Evolutionary conservation across 2,113 vertebrate genomes (phyloP).

Genomic region (Callionymus lyra): DNA sequence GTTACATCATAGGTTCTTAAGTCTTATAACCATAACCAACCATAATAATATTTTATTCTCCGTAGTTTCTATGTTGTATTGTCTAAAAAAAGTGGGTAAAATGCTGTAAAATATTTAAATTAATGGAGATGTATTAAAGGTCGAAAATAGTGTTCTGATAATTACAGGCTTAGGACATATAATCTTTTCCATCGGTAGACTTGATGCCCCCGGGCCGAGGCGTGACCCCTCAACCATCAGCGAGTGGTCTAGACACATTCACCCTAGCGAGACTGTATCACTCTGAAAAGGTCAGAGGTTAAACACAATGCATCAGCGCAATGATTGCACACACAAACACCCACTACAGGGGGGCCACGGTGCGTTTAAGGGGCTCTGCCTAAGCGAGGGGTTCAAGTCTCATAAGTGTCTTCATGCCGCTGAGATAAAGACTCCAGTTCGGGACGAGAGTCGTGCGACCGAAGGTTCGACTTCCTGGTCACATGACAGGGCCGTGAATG

Average conservation of each 20-base stretch:
- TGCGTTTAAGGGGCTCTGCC: no score
- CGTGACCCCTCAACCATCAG: conserved; percentile 21
- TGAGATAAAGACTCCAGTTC: background rate
- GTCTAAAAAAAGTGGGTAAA: no score
- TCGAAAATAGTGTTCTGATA: no score
- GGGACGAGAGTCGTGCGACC: background rate
- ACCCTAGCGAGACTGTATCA: conserved; percentile 33
- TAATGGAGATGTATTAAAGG: no score
- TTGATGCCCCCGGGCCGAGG: conserved; percentile 19
- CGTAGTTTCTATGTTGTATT: no score
- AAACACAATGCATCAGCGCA: conserved; percentile 52
- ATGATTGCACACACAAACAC: conserved; percentile 32
- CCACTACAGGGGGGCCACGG: background rate
- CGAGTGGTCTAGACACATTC: conserved; percentile 57
- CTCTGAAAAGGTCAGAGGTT: conserved; percentile 48
- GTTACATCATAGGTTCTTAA: no score
- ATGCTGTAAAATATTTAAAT: no score
- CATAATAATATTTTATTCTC: no score
- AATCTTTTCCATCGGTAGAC: no score
- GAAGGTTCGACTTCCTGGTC: background rate
- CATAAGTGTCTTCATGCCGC: background rate
- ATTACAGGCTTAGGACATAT: no score
- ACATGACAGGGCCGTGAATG: background rate
- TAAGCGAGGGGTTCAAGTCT: no score
- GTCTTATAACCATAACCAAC: no score